Evolutionary conservation across 2,888 invertebrate genomes (phyloP).

Genomic region (Eueremaeus valkanovi): DNA sequence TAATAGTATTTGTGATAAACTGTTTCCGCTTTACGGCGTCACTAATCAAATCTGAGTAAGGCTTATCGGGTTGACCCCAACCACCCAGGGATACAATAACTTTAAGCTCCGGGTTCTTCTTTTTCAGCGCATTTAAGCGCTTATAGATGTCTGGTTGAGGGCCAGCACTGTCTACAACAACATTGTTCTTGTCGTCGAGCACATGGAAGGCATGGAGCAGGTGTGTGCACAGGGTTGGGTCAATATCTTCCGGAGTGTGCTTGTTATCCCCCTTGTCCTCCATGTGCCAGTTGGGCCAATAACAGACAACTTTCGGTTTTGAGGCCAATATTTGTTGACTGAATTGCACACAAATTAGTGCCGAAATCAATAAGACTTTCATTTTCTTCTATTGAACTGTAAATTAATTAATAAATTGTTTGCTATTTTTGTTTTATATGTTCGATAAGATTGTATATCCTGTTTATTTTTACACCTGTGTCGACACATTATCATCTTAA

Average conservation of each 20-base stretch:
- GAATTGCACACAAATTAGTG: background rate
- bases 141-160: conserved; percentile 15
- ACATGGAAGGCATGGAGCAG: conserved; percentile 81
- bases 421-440: no score
- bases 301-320: conserved; percentile 18
- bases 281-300: conserved; percentile 4
- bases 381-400: no score
- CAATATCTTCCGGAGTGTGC: conserved; percentile 66
- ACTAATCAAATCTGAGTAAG: background rate
- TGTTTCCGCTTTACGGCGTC: background rate
- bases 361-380: no score
- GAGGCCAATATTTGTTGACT: background rate
- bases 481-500: no score
- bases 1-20: conserved; percentile 2
- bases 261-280: no score
- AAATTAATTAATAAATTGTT: no score
- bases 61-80: background rate
- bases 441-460: no score
- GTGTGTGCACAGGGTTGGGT: conserved; percentile 73
- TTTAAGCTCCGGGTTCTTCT: background rate
- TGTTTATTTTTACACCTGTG: no score
- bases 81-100: background rate
- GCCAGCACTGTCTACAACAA: background rate
- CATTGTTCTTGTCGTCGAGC: conserved; percentile 59
- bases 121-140: background rate